Evolutionary conservation across 2,113 vertebrate species (phyloP), one percentile per base, ranked within the genome.

Genomic region (Trematomus loennbergii): DNA sequence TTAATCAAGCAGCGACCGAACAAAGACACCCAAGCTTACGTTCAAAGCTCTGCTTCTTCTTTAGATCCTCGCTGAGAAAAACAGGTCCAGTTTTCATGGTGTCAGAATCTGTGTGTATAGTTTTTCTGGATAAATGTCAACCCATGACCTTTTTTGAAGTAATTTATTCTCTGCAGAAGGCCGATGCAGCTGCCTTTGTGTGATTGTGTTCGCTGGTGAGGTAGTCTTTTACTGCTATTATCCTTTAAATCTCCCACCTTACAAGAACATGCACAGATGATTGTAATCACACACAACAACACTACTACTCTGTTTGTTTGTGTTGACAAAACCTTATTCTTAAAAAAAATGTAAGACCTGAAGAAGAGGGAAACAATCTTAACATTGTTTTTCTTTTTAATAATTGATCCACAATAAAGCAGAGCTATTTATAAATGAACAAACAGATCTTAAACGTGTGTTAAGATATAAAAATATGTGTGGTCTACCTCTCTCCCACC

Each of bases 71-170:
- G 3, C 75, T 82, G 86, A 86, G 81, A 88, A 88, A 91, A 48
- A 55, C 60, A 55, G 59, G 68, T 86, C 70, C 73, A 65, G 81
- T 78, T 76, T 87, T 90, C 73, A 66, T 81, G 79, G 71, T 86
- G 81, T 87, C 72, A 75, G 71, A 5, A 57, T 82, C 66, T 84
- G 78, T 84, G 93, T 78, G 75, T 90, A 80, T 84, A 89, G 69
- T 84, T 92, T 93, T 90, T 87, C 81, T 70, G 77, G 83, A 90
- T 91, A 93, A 95, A 96, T 95, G 95, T 95, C 94, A 95, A 92
- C 82, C 62, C 71, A 16, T 94, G 94, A 95, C 95, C 94, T 95
- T 95, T 93, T 87, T 87, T 89, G 65, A 82, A 89, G 88, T 91
- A 91, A 94, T 94, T 93, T 91, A 83, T 89, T 91, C 74, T 74